Evolutionary conservation across 2,797 vertebrate species (phyloP).

Genomic region (Pteropus rufus): DNA sequence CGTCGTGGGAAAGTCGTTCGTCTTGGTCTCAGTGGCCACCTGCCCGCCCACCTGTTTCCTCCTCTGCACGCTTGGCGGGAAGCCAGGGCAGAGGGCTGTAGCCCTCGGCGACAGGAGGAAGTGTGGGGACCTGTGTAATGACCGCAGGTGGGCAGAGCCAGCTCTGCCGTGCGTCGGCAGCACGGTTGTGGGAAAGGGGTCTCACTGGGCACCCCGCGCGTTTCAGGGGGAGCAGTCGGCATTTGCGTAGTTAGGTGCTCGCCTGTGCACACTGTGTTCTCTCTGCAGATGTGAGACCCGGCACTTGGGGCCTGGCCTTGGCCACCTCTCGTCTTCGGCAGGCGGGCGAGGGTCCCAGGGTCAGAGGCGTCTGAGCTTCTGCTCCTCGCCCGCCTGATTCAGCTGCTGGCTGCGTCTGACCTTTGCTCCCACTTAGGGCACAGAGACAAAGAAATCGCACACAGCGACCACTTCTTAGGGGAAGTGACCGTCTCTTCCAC

Average conservation of each 20-base stretch:
- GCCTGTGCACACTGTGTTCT: no score
- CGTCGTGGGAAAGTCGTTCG: slow-evolving; percentile 36
- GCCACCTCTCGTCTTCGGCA: neutral
- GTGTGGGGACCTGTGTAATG: neutral
- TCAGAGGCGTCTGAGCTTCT: neutral
- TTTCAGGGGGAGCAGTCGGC: neutral
- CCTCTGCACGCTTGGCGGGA: neutral
- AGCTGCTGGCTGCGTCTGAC: neutral
- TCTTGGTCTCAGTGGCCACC: neutral
- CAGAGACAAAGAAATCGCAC: neutral
- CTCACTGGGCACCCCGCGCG: no score
- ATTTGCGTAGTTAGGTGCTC: neutral
- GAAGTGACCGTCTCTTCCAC: neutral
- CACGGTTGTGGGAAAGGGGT: neutral
- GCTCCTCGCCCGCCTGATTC: neutral
- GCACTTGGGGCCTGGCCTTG: no score
- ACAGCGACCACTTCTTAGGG: neutral
- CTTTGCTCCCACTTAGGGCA: neutral
- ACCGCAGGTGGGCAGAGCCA: neutral
- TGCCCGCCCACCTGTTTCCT: neutral
- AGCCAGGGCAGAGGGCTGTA: neutral
- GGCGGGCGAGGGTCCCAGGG: neutral
- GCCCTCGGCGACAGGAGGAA: neutral
- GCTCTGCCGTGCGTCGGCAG: neutral
- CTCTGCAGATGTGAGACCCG: no score